Conservation (phyloP, 2,797 vertebrate genomes). For the Pygocentrus nattereri region DNA sequence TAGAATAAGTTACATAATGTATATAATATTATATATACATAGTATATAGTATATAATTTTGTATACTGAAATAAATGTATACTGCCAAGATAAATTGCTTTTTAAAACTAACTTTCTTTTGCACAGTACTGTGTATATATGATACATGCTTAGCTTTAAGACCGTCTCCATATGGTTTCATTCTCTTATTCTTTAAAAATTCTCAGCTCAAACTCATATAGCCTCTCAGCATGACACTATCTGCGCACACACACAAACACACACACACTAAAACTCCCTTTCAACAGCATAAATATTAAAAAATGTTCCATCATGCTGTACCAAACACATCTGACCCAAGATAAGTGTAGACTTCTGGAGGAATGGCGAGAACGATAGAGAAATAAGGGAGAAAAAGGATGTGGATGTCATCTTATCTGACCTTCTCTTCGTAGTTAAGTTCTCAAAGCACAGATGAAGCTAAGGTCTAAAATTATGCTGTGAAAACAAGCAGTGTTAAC, state of each 20-base stretch:
- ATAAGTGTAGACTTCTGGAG: conserved; percentile 36
- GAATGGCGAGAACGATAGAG: conserved; percentile 1
- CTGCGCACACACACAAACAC: neutral
- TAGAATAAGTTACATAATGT: too few relatives aligned
- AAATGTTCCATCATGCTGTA: conserved; percentile 43
- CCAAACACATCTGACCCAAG: conserved; percentile 49
- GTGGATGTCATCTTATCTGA: neutral
- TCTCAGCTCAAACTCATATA: neutral
- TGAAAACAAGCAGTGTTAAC: conserved; percentile 20
- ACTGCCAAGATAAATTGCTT: too few relatives aligned
- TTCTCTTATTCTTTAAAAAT: neutral
- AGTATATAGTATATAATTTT: too few relatives aligned
- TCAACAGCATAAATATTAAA: conserved; percentile 29
- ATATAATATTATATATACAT: too few relatives aligned
- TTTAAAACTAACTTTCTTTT: too few relatives aligned
- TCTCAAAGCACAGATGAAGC: neutral
- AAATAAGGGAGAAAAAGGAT: conserved; percentile 10
- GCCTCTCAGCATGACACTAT: conserved; percentile 1
- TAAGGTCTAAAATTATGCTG: neutral
- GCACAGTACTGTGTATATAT: too few relatives aligned
- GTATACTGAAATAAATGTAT: too few relatives aligned
- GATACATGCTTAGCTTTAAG: neutral
- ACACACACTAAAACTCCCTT: conserved; percentile 22
- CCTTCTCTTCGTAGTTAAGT: neutral
- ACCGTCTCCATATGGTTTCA: neutral